Evolutionary conservation across 2,888 invertebrate genomes (phyloP).

Genomic region (Drosophila kambysellisi): DNA sequence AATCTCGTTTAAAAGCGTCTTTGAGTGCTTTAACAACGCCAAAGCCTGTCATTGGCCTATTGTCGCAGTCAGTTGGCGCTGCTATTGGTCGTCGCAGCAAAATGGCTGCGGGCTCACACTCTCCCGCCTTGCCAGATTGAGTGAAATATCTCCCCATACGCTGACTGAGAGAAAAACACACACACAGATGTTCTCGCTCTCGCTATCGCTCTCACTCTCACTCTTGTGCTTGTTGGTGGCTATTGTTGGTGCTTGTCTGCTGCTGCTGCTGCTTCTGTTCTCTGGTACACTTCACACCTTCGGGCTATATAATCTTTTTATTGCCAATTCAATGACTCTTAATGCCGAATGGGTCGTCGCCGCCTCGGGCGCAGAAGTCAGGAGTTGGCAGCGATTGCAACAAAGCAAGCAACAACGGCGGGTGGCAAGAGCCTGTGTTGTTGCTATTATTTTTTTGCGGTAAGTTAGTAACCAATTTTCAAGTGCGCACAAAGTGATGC

Average conservation of each 20-base stretch:
- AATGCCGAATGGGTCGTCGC: conserved; percentile 48
- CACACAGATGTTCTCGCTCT: conserved; percentile 27
- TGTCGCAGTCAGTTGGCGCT: background rate
- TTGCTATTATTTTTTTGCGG: conserved; percentile 47
- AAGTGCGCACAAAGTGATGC: conserved; percentile 66
- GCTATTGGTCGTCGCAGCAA: conserved; percentile 57
- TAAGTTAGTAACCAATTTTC: conserved; percentile 50
- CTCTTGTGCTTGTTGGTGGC: conserved; percentile 16
- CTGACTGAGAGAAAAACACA: conserved; percentile 22
- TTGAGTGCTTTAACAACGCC: conserved; percentile 30
- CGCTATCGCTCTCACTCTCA: conserved; percentile 15
- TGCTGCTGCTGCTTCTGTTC: conserved; percentile 10
- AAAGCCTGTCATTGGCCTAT: conserved; percentile 48
- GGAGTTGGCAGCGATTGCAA: conserved; percentile 33
- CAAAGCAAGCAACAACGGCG: conserved; percentile 19
- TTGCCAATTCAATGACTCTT: conserved; percentile 81
- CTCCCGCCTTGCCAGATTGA: conserved; percentile 36
- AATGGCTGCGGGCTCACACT: conserved; percentile 59
- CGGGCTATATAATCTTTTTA: conserved; percentile 82
- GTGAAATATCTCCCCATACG: conserved; percentile 39
- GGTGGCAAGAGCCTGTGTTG: conserved; percentile 25
- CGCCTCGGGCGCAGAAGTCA: conserved; percentile 66
- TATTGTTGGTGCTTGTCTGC: conserved; percentile 4
- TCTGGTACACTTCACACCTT: conserved; percentile 77
- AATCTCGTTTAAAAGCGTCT: background rate